These are phyloP conservation scores for Neogale vison DNA, from an alignment of 2,113 vertebrate species.

Conservation along the genomic window DNA sequence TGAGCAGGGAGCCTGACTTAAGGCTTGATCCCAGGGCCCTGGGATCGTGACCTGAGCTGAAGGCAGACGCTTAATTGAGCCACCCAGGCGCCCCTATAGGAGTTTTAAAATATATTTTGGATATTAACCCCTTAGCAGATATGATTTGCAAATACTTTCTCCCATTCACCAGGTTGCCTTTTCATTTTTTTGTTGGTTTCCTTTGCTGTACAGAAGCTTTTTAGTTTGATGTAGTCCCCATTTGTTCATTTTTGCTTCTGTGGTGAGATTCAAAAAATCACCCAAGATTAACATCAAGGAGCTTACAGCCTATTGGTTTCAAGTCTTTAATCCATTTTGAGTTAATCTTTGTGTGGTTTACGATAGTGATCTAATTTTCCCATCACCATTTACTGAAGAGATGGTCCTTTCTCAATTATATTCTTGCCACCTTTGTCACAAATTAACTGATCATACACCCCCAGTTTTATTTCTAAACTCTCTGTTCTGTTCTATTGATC, in stretches of 20 bases:
- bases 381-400: background rate
- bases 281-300: background rate
- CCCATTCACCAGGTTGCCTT: background rate
- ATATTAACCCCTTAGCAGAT: background rate
- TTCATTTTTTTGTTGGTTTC: background rate
- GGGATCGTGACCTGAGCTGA: too few relatives aligned
- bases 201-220: background rate
- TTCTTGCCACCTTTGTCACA: background rate
- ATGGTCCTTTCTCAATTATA: background rate
- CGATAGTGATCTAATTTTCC: background rate
- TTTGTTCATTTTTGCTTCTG: background rate
- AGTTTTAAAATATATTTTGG: background rate
- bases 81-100: background rate
- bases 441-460: background rate
- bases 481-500: background rate
- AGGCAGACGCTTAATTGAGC: too few relatives aligned
- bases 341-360: background rate
- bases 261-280: background rate
- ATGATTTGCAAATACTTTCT: background rate
- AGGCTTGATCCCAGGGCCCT: too few relatives aligned
- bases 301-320: background rate
- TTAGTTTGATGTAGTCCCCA: background rate
- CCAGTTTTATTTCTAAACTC: background rate
- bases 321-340: background rate
- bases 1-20: too few relatives aligned